phyloP scores from a whole-genome alignment of 2,797 vertebrate genomes.

The Brotula barbata region DNA sequence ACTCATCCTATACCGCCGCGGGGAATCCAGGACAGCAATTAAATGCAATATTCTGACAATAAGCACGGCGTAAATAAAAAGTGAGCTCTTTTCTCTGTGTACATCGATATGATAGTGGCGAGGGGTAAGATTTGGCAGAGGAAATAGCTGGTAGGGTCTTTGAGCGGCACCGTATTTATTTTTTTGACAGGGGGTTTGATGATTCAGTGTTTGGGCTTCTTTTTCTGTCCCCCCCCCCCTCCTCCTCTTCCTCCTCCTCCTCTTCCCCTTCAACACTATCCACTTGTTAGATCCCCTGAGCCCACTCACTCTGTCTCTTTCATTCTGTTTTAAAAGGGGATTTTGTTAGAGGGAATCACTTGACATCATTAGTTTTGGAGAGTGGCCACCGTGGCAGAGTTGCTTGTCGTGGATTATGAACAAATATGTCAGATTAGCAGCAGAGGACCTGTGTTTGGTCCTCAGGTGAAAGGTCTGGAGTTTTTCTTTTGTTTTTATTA shows the following conservation, averaged over 20 bases:
- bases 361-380: slow-evolving; percentile 84
- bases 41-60: slow-evolving; percentile 83
- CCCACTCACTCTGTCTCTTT: slow-evolving; percentile 60
- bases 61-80: slow-evolving; percentile 78
- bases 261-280: slow-evolving; percentile 35
- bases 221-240: slow-evolving; percentile 2
- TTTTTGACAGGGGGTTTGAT: slow-evolving; percentile 11
- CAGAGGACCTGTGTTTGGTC: slow-evolving; percentile 67
- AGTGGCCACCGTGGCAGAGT: slow-evolving; percentile 77
- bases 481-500: slow-evolving; percentile 36
- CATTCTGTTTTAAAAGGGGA: slow-evolving; percentile 75
- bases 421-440: slow-evolving; percentile 78
- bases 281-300: slow-evolving; percentile 42
- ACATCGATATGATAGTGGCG: slow-evolving; percentile 82
- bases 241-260: slow-evolving; percentile 44
- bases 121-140: slow-evolving; percentile 75
- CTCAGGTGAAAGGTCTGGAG: slow-evolving; percentile 78
- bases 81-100: slow-evolving; percentile 77
- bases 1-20: slow-evolving; percentile 74
- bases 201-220: slow-evolving; percentile 19
- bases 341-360: slow-evolving; percentile 81
- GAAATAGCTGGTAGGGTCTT: slow-evolving; percentile 49
- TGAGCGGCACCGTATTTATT: slow-evolving; percentile 46
- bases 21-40: slow-evolving; percentile 84
- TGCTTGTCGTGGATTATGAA: slow-evolving; percentile 80